phyloP scores from a whole-genome alignment of 2,113 vertebrate genomes.

The Syngnathoides biaculeatus region DNA sequence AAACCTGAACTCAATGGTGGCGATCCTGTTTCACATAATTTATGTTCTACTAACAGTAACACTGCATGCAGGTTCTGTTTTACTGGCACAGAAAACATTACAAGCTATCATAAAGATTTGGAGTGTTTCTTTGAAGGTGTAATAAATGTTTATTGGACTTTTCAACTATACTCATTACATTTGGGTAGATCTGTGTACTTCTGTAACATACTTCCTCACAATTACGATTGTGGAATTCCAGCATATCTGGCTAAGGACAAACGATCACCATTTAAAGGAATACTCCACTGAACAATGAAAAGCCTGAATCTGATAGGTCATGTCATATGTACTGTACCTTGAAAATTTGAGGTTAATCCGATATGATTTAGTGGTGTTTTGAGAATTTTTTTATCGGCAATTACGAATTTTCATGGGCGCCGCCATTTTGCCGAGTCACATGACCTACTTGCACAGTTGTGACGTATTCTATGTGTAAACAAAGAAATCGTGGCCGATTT shows the following conservation, averaged over 20 bases:
- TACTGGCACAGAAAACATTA: slow-evolving; percentile 1
- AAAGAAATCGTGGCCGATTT: too few species aligned
- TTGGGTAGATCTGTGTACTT: not conserved
- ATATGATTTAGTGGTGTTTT: too few species aligned
- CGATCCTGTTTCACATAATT: not conserved
- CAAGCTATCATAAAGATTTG: not conserved
- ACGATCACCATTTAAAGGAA: not conserved
- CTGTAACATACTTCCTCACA: not conserved
- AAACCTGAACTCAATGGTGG: not conserved
- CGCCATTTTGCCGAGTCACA: too few species aligned
- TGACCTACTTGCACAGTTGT: too few species aligned
- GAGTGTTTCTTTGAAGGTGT: not conserved
- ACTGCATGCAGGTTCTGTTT: not conserved
- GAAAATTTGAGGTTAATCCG: too few species aligned
- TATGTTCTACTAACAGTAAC: not conserved
- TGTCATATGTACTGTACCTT: too few species aligned
- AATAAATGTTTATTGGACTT: slow-evolving; percentile 1
- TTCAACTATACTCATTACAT: not conserved
- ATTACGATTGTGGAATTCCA: not conserved
- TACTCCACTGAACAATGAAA: too few species aligned
- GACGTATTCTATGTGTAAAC: too few species aligned
- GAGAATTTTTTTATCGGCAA: too few species aligned
- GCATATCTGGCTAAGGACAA: not conserved
- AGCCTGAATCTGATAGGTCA: too few species aligned
- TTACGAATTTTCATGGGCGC: too few species aligned